Evolutionary conservation across 2,888 invertebrate species (phyloP).

Genomic region (Ceriagrion tenellum): DNA sequence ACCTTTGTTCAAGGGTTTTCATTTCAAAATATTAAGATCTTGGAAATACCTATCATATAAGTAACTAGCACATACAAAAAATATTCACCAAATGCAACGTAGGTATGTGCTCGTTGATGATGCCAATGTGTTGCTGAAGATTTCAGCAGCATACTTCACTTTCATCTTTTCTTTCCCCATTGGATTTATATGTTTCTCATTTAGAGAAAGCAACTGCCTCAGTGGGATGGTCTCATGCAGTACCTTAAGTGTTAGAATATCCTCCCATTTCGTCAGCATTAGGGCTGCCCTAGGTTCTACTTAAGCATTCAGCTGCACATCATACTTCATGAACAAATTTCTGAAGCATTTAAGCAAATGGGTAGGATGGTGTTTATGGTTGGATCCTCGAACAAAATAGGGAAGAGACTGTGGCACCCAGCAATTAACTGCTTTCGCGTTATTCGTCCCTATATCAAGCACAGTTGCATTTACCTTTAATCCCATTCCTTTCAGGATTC

Average conservation of each 20-base stretch:
- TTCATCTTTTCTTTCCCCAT: neutral
- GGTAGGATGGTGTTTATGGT: neutral
- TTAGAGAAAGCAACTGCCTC: neutral
- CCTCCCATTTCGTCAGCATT: neutral
- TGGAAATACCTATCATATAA: neutral
- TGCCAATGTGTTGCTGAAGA: slow-evolving; percentile 67
- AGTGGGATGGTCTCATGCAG: neutral
- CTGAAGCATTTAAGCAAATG: slow-evolving; percentile 6
- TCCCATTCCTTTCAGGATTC: neutral
- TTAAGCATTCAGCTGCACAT: neutral
- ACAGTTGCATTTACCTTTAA: slow-evolving; percentile 20
- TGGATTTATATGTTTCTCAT: neutral
- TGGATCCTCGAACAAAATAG: slow-evolving; percentile 33
- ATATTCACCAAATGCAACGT: slow-evolving; percentile 14
- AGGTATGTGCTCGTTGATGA: slow-evolving; percentile 2
- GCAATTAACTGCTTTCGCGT: slow-evolving; percentile 36
- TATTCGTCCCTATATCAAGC: slow-evolving; percentile 41
- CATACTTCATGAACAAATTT: neutral
- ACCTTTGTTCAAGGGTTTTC: no score
- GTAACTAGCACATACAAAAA: neutral
- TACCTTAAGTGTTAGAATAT: neutral
- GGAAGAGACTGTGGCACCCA: neutral
- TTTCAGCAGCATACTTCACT: slow-evolving; percentile 65
- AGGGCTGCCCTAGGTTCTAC: neutral
- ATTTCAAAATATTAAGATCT: no score